Percentiles rank a stretch among this genome's conserved stretches.
Evolutionary conservation across 2,797 vertebrate species (phyloP).

Genomic region (Malacoctenus gilli): DNA sequence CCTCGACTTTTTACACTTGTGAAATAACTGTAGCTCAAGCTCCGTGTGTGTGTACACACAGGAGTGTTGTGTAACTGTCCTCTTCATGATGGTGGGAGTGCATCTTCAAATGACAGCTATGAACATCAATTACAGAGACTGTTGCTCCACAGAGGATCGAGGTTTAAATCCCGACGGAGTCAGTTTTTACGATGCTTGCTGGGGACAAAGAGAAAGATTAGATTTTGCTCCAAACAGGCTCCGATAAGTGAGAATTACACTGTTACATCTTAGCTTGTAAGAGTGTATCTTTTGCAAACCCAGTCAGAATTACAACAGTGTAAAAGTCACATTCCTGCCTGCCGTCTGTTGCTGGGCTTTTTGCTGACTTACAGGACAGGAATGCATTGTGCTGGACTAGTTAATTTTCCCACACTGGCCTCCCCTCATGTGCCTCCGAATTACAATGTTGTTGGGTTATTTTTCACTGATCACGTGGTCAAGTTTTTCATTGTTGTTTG

Average conservation of each 20-base stretch:
- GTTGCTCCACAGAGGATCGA: slow-evolving; percentile 32
- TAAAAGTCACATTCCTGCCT: slow-evolving; percentile 72
- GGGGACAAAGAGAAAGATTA: neutral
- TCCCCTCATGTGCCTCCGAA: slow-evolving; percentile 59
- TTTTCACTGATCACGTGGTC: slow-evolving; percentile 29
- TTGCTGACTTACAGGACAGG: slow-evolving; percentile 69
- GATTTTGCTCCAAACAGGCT: slow-evolving; percentile 5
- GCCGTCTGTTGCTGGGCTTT: slow-evolving; percentile 66
- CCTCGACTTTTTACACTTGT: slow-evolving; percentile 13
- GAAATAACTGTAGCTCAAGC: slow-evolving; percentile 33
- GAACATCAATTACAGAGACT: slow-evolving; percentile 45
- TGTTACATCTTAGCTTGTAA: slow-evolving; percentile 16
- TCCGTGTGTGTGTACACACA: slow-evolving; percentile 2
- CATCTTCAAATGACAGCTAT: slow-evolving; percentile 49
- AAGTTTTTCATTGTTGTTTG: slow-evolving; percentile 33
- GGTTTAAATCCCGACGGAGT: slow-evolving; percentile 2
- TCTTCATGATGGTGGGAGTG: slow-evolving; percentile 30
- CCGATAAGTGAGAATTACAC: neutral
- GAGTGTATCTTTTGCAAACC: slow-evolving; percentile 28
- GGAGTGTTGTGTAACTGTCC: slow-evolving; percentile 41
- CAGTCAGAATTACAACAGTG: slow-evolving; percentile 29
- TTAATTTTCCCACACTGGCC: slow-evolving; percentile 63
- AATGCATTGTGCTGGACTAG: slow-evolving; percentile 72
- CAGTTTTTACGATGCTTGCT: slow-evolving; percentile 1
- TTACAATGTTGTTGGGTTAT: slow-evolving; percentile 42